phyloP scores from a whole-genome alignment of 1,140 invertebrate genomes.

The Marisa cornuarietis region DNA sequence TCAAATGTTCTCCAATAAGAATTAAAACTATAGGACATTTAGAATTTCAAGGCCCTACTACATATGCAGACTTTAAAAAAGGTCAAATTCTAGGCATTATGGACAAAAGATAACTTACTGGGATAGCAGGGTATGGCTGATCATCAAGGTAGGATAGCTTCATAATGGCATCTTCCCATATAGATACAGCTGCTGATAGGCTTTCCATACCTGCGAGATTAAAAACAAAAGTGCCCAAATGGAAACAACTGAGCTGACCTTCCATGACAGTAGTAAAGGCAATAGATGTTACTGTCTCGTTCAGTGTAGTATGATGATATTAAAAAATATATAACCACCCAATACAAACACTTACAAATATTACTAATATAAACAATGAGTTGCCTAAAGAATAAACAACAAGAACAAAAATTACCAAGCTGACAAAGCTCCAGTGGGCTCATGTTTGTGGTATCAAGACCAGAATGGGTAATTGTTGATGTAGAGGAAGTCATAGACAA shows the following conservation, averaged over 20 bases:
- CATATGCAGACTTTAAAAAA: too few species aligned
- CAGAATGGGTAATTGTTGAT: constrained; percentile 53
- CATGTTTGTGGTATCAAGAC: constrained; percentile 47
- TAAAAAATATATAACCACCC: not conserved
- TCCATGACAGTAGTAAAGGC: not conserved
- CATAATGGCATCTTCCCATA: constrained; percentile 53
- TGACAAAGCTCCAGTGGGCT: constrained; percentile 61
- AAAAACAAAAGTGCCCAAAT: constrained; percentile 3
- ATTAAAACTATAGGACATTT: too few species aligned
- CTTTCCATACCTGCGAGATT: constrained; percentile 50
- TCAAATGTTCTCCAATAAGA: too few species aligned
- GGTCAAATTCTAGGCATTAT: too few species aligned
- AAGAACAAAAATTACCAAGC: constrained; percentile 51
- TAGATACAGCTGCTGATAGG: constrained; percentile 42
- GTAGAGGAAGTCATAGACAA: constrained; percentile 49
- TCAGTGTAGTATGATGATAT: not conserved
- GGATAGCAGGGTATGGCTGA: constrained; percentile 39
- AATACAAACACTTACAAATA: not conserved
- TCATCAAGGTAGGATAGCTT: constrained; percentile 51
- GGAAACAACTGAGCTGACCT: not conserved
- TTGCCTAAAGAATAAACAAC: not conserved
- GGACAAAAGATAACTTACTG: constrained; percentile 29
- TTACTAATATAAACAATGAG: not conserved
- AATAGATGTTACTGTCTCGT: not conserved
- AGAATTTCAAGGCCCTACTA: too few species aligned